Percentiles rank a stretch among this genome's conserved stretches.
Evolutionary conservation across 2,113 vertebrate genomes (phyloP).

Genomic region (Gulo gulo): DNA sequence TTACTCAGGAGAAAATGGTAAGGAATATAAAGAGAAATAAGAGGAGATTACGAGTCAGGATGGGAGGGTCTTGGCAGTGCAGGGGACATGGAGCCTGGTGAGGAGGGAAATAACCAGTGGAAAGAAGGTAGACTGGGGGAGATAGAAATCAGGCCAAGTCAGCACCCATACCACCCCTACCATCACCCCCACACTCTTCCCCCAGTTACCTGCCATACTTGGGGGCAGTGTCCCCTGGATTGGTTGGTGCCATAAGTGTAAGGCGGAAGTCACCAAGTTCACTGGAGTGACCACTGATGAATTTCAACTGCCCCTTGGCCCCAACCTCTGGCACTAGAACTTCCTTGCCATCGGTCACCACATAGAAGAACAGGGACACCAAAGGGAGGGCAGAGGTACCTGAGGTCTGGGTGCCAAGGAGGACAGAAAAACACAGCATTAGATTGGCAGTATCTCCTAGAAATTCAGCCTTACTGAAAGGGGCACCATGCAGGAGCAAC

Average conservation of each 20-base stretch:
- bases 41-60: not conserved
- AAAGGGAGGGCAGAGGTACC: constrained; percentile 82
- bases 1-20: not conserved
- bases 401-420: constrained; percentile 65
- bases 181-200: not conserved
- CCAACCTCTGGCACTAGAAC: constrained; percentile 81
- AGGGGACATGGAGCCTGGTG: not conserved
- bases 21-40: not conserved
- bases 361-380: constrained; percentile 94
- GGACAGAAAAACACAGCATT: not conserved
- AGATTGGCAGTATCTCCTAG: not conserved
- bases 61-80: not conserved
- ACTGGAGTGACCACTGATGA: constrained; percentile 86
- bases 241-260: constrained; percentile 88
- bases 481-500: not conserved
- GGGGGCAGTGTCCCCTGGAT: constrained; percentile 71
- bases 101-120: not conserved
- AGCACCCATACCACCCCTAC: not conserved
- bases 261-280: constrained; percentile 94
- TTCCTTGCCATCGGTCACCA: constrained; percentile 92
- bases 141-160: not conserved
- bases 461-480: not conserved
- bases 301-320: constrained; percentile 80
- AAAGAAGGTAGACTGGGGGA: not conserved
- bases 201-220: constrained; percentile 88